These are phyloP conservation scores for Philantomba maxwellii DNA, from an alignment of 2,113 vertebrate species.

Conservation along the genomic window DNA sequence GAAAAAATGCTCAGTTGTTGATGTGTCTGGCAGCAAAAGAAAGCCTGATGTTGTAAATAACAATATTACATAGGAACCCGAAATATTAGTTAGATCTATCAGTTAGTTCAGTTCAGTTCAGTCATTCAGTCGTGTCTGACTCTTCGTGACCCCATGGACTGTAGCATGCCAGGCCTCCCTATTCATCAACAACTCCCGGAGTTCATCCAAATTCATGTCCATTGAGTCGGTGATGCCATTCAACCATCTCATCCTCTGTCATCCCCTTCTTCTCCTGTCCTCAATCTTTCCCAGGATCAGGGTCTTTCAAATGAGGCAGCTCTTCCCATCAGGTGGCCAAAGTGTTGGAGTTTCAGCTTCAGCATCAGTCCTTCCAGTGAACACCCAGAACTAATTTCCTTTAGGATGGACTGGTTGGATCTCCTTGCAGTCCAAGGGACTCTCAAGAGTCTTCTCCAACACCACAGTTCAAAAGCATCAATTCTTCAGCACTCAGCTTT, in stretches of 20 bases:
- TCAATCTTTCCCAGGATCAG: background rate
- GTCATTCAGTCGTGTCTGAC: background rate
- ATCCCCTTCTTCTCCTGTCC: background rate
- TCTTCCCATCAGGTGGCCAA: background rate
- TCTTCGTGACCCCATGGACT: background rate
- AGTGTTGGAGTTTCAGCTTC: background rate
- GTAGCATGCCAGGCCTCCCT: background rate
- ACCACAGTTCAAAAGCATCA: background rate
- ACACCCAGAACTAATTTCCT: background rate
- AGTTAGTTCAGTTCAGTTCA: background rate
- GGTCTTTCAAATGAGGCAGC: background rate
- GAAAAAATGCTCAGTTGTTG: background rate
- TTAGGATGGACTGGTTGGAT: background rate
- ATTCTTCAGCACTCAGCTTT: background rate
- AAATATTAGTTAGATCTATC: background rate
- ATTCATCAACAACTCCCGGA: background rate
- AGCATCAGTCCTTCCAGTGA: background rate
- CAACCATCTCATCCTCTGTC: background rate
- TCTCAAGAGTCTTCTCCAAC: background rate
- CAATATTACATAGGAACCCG: background rate
- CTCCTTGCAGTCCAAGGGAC: background rate
- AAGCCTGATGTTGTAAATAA: background rate
- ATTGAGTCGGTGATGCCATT: accelerated
- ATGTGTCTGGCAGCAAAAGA: background rate
- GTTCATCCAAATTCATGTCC: background rate